phyloP scores from a whole-genome alignment of 2,888 invertebrate species.

The Aphrophora alni region DNA sequence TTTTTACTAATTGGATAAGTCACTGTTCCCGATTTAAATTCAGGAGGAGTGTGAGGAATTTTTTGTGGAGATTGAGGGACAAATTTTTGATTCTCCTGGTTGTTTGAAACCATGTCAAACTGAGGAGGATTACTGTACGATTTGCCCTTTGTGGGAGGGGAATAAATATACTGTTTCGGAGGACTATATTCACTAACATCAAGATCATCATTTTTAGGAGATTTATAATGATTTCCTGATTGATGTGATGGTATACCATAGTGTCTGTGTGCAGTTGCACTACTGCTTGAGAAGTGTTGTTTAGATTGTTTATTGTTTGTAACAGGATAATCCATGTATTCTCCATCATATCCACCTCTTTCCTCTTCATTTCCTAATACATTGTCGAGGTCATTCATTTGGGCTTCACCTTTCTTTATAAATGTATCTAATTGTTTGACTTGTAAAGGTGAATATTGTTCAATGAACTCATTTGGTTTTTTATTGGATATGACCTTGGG shows the following conservation, averaged over 20 bases:
- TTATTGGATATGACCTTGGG: neutral
- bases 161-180: conserved; percentile 30
- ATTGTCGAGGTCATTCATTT: neutral
- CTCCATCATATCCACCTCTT: neutral
- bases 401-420: neutral
- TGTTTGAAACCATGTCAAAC: neutral
- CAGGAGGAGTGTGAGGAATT: neutral
- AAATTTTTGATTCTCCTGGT: neutral
- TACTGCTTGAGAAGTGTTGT: conserved; percentile 25
- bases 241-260: neutral
- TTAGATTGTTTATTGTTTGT: neutral
- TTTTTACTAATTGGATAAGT: neutral
- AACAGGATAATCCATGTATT: neutral
- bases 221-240: neutral
- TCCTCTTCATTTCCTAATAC: neutral
- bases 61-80: neutral
- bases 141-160: neutral
- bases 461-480: neutral
- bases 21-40: neutral
- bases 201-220: neutral
- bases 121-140: neutral
- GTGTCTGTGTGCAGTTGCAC: conserved; percentile 20
- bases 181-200: conserved; percentile 25
- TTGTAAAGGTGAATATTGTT: conserved; percentile 11
- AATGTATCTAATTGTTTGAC: neutral